Conservation (phyloP, 1,140 invertebrate species). For the Drosophila sturtevanti region DNA sequence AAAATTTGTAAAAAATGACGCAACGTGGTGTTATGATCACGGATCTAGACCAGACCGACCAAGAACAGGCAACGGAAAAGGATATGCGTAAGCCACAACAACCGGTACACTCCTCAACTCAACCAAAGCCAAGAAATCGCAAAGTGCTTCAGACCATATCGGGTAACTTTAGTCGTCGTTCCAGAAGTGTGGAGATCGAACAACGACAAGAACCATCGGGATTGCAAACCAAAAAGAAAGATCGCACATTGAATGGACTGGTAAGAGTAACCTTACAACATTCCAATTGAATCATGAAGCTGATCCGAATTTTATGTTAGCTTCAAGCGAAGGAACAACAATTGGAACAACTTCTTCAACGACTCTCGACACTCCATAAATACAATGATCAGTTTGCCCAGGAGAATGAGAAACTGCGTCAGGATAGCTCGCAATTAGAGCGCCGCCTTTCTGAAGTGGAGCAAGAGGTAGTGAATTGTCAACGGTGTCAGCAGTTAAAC, state of each 20-base stretch:
- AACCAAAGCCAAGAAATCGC: conserved; percentile 44
- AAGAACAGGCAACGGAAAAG: conserved; percentile 41
- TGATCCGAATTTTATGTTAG: conserved; percentile 24
- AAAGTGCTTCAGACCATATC: conserved; percentile 74
- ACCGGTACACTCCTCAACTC: conserved; percentile 9
- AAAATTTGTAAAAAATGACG: conserved; percentile 28
- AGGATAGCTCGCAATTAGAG: conserved; percentile 48
- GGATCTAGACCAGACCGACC: conserved; percentile 69
- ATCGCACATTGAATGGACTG: conserved; percentile 57
- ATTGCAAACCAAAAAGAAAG: conserved; percentile 33
- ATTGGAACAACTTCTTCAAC: conserved; percentile 73
- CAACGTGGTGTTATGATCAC: conserved; percentile 62
- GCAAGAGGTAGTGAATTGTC: conserved; percentile 63
- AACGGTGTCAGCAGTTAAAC: conserved; percentile 73
- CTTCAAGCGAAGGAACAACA: conserved; percentile 81
- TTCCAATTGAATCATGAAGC: no score
- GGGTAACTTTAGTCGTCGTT: conserved; percentile 71
- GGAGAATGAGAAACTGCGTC: conserved; percentile 71
- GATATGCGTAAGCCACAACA: neutral
- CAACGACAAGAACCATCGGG: conserved; percentile 32
- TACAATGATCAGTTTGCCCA: conserved; percentile 77
- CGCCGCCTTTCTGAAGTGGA: conserved; percentile 46
- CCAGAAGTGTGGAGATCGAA: conserved; percentile 62
- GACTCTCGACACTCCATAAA: conserved; percentile 68
- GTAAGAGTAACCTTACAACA: conserved; percentile 40